Evolutionary conservation across 2,888 invertebrate genomes (phyloP), one percentile per base, ranked within the genome.

Genomic region (Thymelicus sylvestris): DNA sequence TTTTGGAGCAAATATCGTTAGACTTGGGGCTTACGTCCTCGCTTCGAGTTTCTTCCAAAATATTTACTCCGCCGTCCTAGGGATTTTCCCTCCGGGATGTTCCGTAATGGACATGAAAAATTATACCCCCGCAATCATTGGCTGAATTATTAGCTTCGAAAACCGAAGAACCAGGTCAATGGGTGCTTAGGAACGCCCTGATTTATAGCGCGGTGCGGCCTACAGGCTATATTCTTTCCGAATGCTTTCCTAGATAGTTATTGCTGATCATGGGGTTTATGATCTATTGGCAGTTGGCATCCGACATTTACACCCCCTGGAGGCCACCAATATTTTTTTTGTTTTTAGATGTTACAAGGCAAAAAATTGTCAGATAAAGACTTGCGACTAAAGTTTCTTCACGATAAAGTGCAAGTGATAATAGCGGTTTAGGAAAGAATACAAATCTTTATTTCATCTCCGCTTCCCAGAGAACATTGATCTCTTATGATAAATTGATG

Each of bases 111-210:
- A 55, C 66, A 55, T 69, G 75, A 75, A 77, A 76, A 80, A 73
- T 75, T 78, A 76, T 77, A 75, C 74, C 76, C 68, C 66, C 72
- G 69, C 70, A 78, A 79, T 78, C 78, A 78, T 78, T 78, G 83
- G 78, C 82, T 81, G 83, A 86, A 82, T 81, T 82, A 83, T 79
- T 77, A 77, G 77, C 77, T 73, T 76, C 78, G 78, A 80, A 83
- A 81, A 79, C 79, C 71, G 77, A 79, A 77, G 80, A 83, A 83
- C 76, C 82, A 79, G 84, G 82, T 78, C 82, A 80, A 80, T 80
- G 78, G 85, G 81, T 81, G 80, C 78, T 81, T 79, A 74, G 84
- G 77, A 81, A 75, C 79, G 79, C 79, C 78, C 77, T 80, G 78
- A 79, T 83, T 81, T 82, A 83, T 79, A 73, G 73, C 68, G 67